Conservation (phyloP, 2,113 vertebrate species). For the Ceyx melanurus region DNA sequence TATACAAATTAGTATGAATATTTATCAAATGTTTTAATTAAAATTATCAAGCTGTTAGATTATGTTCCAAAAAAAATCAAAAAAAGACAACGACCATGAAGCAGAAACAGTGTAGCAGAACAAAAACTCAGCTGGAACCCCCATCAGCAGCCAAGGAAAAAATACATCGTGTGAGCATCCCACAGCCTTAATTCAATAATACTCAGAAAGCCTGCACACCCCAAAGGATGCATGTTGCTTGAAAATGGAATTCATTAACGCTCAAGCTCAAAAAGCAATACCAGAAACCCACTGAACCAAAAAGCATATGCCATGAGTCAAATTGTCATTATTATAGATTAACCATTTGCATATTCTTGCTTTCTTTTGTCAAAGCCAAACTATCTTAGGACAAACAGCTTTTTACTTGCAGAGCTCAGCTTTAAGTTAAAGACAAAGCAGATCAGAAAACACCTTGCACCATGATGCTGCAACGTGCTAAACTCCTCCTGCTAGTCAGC, state of each 20-base stretch:
- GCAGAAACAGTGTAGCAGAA: conserved; percentile 25
- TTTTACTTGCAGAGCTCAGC: background rate
- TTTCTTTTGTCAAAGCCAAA: background rate
- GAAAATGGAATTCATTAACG: conserved; percentile 61
- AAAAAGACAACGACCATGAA: conserved; percentile 26
- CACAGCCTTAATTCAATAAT: conserved; percentile 32
- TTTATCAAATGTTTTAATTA: conserved; percentile 64
- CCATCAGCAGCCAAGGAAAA: conserved; percentile 17
- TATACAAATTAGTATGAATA: conserved; percentile 50
- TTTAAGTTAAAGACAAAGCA: background rate
- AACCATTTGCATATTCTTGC: background rate
- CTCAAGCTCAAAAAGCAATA: conserved; percentile 50
- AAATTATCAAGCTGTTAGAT: conserved; percentile 55
- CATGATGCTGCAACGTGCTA: background rate
- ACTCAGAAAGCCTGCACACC: conserved; percentile 38
- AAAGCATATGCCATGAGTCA: conserved; percentile 16
- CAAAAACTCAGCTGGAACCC: conserved; percentile 50
- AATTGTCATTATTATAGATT: conserved; percentile 6
- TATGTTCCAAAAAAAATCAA: background rate
- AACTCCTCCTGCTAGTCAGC: background rate
- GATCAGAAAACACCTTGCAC: background rate
- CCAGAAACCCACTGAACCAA: conserved; percentile 31
- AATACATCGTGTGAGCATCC: background rate
- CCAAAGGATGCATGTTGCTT: conserved; percentile 5
- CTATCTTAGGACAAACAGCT: background rate